These are phyloP conservation scores for Trissolcus brochymenae DNA, from an alignment of 2,888 invertebrate species.

Conservation along the genomic window DNA sequence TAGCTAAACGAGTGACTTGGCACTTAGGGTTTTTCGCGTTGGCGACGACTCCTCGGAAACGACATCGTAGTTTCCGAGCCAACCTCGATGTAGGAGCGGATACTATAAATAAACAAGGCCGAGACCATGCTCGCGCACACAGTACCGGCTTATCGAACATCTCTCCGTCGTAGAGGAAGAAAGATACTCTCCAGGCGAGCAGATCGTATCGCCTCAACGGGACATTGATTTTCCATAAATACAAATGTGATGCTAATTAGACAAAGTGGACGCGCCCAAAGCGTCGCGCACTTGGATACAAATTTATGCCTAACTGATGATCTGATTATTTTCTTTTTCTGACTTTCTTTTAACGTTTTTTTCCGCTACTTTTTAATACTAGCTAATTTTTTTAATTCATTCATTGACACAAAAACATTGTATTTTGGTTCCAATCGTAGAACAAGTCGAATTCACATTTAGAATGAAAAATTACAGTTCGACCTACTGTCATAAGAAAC, in stretches of 20 bases:
- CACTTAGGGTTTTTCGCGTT: constrained; percentile 53
- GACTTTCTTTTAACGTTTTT: not conserved
- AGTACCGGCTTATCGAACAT: constrained; percentile 55
- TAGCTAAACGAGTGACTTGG: constrained; percentile 48
- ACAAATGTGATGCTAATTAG: constrained; percentile 68
- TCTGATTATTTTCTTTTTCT: constrained; percentile 35
- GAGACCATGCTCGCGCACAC: constrained; percentile 49
- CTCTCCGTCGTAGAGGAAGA: constrained; percentile 51
- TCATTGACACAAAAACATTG: too few relatives aligned
- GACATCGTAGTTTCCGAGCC: constrained; percentile 40
- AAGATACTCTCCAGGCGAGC: constrained; percentile 43
- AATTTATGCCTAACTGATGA: constrained; percentile 41
- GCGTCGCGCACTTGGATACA: constrained; percentile 50
- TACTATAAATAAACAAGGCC: constrained; percentile 58
- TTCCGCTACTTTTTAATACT: not conserved
- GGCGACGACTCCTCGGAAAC: constrained; percentile 54
- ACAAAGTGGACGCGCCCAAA: constrained; percentile 61
- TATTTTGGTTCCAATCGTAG: too few relatives aligned
- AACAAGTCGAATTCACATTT: too few relatives aligned
- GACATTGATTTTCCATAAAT: constrained; percentile 69
- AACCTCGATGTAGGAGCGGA: constrained; percentile 54
- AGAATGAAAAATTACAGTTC: too few relatives aligned
- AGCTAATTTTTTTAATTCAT: too few relatives aligned
- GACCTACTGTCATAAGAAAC: not conserved
- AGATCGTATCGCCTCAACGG: constrained; percentile 58